phyloP scores from a whole-genome alignment of 2,888 invertebrate genomes.

The Lepidochitona cinerea region DNA sequence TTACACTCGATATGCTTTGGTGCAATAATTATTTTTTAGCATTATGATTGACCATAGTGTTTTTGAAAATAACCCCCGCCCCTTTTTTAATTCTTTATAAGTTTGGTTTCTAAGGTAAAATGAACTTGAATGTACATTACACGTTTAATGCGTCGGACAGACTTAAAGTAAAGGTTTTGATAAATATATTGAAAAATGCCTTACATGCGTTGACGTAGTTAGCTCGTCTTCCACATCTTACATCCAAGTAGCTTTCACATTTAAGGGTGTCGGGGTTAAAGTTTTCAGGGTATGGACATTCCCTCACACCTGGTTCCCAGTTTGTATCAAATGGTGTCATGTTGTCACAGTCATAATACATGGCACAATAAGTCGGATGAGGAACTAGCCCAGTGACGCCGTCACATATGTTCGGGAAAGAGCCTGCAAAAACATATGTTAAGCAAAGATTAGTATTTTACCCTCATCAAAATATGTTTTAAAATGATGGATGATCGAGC shows the following conservation, averaged over 20 bases:
- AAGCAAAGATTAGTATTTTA: too few relatives aligned
- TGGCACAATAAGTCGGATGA: slow-evolving; percentile 24
- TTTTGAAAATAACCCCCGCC: too few relatives aligned
- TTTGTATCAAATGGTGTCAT: slow-evolving; percentile 4
- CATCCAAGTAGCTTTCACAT: slow-evolving; percentile 20
- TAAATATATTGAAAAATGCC: too few relatives aligned
- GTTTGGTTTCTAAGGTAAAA: not conserved
- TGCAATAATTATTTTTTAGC: too few relatives aligned
- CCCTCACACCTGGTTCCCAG: slow-evolving; percentile 23
- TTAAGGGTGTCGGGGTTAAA: slow-evolving; percentile 21
- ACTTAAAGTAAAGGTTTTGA: too few relatives aligned
- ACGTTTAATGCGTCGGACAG: too few relatives aligned
- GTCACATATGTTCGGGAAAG: not conserved
- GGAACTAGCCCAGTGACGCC: not conserved
- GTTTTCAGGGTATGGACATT: slow-evolving; percentile 22
- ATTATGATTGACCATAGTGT: too few relatives aligned
- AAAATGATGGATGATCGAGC: too few relatives aligned
- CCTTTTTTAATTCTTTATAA: too few relatives aligned
- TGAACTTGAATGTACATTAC: not conserved
- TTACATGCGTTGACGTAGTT: not conserved
- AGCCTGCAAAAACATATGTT: too few relatives aligned
- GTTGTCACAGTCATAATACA: slow-evolving; percentile 27
- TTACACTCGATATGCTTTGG: too few relatives aligned
- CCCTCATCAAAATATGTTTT: too few relatives aligned
- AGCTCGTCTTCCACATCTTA: not conserved